These are phyloP conservation scores for Odontamblyopus rebecca DNA, from an alignment of 2,797 vertebrate genomes.

Conservation along the genomic window DNA sequence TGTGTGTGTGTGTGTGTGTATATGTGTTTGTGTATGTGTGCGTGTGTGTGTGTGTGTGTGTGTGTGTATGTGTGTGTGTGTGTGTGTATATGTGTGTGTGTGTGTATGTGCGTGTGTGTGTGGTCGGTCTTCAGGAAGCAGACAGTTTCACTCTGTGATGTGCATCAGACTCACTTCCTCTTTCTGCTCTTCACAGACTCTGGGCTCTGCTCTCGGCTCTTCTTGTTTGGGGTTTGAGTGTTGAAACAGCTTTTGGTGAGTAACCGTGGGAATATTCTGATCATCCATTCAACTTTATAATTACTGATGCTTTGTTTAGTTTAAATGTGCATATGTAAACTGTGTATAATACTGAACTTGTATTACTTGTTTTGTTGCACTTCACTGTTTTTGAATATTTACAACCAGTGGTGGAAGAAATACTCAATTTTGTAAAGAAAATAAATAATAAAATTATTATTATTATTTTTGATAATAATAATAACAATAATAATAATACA, in stretches of 20 bases:
- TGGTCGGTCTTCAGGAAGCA: background rate
- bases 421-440: too few relatives aligned
- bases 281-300: too few relatives aligned
- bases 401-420: too few relatives aligned
- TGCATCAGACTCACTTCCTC: conserved; percentile 17
- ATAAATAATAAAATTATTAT: too few relatives aligned
- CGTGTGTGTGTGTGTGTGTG: background rate
- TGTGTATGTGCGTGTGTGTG: background rate
- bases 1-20: too few relatives aligned
- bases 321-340: background rate
- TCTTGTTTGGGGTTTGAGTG: background rate
- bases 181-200: background rate
- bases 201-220: background rate
- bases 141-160: background rate
- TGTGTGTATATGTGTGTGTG: too few relatives aligned
- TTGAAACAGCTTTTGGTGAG: conserved; percentile 12
- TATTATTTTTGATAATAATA: too few relatives aligned
- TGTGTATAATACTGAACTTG: too few relatives aligned
- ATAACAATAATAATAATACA: too few relatives aligned
- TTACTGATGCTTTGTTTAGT: background rate
- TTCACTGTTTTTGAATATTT: too few relatives aligned
- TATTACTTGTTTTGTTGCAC: too few relatives aligned
- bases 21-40: background rate
- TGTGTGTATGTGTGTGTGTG: background rate
- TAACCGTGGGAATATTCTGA: background rate